Conservation (phyloP, 2,888 invertebrate species). For the Biston betularia region DNA sequence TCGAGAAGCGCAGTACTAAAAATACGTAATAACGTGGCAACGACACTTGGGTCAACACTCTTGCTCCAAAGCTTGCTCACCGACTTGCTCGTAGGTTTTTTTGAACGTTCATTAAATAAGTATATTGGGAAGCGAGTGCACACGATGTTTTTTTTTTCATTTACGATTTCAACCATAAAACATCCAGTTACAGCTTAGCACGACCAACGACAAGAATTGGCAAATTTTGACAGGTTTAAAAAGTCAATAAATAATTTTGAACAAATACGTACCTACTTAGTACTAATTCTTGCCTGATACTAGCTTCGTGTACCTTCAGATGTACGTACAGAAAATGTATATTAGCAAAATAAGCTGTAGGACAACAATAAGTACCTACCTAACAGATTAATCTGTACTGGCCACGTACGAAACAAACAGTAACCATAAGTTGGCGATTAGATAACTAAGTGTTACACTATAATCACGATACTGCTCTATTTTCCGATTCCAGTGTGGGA, state of each 20-base stretch:
- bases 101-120: too few relatives aligned
- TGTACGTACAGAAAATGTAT: neutral
- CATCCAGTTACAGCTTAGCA: too few relatives aligned
- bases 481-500: neutral
- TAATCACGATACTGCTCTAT: neutral
- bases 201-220: too few relatives aligned
- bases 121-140: too few relatives aligned
- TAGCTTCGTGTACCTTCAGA: neutral
- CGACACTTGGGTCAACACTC: too few relatives aligned
- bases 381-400: neutral
- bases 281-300: neutral
- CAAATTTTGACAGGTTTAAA: neutral
- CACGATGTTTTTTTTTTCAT: too few relatives aligned
- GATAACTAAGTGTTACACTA: neutral
- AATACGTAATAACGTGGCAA: too few relatives aligned
- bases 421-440: neutral
- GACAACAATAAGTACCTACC: neutral
- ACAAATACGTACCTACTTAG: neutral
- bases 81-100: too few relatives aligned
- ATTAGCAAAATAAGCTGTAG: conserved; percentile 3
- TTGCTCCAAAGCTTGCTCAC: too few relatives aligned
- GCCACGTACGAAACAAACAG: neutral
- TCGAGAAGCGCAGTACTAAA: neutral
- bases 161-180: too few relatives aligned
- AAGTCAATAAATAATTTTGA: neutral